Conservation (phyloP, 1,140 invertebrate genomes). For the Theocolax elegans region DNA sequence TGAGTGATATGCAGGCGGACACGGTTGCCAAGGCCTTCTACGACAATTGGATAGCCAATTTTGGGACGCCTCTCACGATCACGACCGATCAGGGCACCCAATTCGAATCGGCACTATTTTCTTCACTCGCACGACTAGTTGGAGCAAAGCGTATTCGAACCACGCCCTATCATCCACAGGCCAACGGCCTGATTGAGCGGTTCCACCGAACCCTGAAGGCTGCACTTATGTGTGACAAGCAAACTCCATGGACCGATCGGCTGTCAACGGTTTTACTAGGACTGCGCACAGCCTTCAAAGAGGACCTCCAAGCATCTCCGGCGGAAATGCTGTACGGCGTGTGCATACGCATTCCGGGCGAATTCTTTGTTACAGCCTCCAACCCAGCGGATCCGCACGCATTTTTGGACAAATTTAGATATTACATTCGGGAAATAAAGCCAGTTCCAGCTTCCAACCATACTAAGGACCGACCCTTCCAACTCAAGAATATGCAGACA, state of each 20-base stretch:
- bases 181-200: no score
- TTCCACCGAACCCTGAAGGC: neutral
- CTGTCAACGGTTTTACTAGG: neutral
- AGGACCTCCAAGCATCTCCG: neutral
- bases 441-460: neutral
- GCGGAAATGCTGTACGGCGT: no score
- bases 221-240: neutral
- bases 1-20: neutral
- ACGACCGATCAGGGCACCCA: constrained; percentile 11
- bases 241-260: neutral
- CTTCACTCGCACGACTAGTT: neutral
- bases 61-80: no score
- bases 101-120: no score
- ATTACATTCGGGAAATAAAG: neutral
- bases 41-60: neutral
- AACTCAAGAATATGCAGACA: neutral
- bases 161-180: no score
- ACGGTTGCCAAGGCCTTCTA: neutral
- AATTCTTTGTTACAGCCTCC: neutral
- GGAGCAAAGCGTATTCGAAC: neutral
- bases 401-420: neutral
- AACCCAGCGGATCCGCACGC: neutral
- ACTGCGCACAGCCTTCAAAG: neutral
- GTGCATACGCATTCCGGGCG: constrained; percentile 11
- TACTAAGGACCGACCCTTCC: neutral